Evolutionary conservation across 2,797 vertebrate genomes (phyloP), one percentile per base, ranked within the genome.

Genomic region (Eulemur rubriventer): DNA sequence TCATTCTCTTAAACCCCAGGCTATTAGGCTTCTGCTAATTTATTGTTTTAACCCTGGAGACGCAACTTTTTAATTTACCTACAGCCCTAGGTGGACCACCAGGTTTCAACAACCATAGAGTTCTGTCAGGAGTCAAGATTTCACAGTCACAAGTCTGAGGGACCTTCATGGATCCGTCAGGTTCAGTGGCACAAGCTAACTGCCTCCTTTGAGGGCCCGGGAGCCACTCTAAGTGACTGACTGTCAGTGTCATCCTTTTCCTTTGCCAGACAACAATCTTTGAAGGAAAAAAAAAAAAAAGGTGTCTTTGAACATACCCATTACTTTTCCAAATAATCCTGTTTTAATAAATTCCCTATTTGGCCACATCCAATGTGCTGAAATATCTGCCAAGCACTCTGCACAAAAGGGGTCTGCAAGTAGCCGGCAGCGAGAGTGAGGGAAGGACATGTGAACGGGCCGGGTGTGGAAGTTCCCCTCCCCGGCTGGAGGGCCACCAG

Each of bases 381-480:
- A 55, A 79, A 55, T 75, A 82, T 57, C 82, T 91, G 63, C 76
- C 50, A 52, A 65, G 67, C 67, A 46, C 63, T 48, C 85, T 67
- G 55, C 85, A 96, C 82, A 96, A 97, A 95, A 95, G 82, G 26
- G 48, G 33, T 20, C 16, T 95, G 84, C 61, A 92, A 83, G 85
- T 6, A 83, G 61, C 75, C 87, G 4, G 81, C 22, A 41, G 55
- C 5, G 0, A 33, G 57, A 75, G 55, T 89, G 96, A 96, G 89
- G 78, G 91, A 72, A 92, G 91, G 85, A 48, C 93, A 80, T 38
- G 97, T 97, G 96, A 96, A 79, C 50, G 84, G 67, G 57, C 50
- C n/a, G 8, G 1, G 87, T n/a, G 78, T 93, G 94, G 96, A 93
- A 89, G 90, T 97, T 98, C 92, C 94, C 91, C 89, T 75, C 94